Evolutionary conservation across 2,797 vertebrate species (phyloP), one percentile per base, ranked within the genome.

Genomic region (Anniella stebbinsi): DNA sequence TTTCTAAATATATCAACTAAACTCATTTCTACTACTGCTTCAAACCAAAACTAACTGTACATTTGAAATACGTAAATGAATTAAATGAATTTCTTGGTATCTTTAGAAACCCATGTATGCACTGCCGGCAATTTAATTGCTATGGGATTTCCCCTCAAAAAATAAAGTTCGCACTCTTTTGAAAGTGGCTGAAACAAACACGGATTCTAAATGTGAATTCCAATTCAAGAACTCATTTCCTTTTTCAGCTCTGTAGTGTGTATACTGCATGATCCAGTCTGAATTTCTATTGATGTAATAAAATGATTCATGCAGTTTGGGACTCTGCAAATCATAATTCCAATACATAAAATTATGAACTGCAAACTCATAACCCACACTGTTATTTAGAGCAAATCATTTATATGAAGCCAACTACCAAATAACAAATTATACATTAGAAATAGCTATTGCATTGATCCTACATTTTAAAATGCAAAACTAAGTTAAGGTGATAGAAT

Each of bases 271-370:
- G 45, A 54, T 36, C 21, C 69, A 21, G 33, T 38, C 48, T 54
- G 45, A 18, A 48, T 51, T 23, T 69, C 17, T 38, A 67, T 23
- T 66, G n/a, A 41, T 87, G 75, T 66, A 81, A 82, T 82, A 75
- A 82, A 81, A 81, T 86, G 81, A 87, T 76, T 87, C 28, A 51
- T 82, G 72, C 45, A 82, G 51, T 76, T 81, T 81, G 41, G 45
- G 69, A 82, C 80, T 81, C 60, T 82, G 57, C n/a, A 90, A 81
- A 76, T 17, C 28, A 67, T 87, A 81, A 87, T 76, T 82, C 45
- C 33, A 87, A 76, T 82, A 80, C 45, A 63, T 82, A 63, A 75
- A 67, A 82, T 87, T 67, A 66, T 82, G 57, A 81, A 82, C 7
- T 41, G 45, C 69, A 75, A 33, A 60, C 25, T 75, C 30, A 17